Evolutionary conservation across 2,113 vertebrate genomes (phyloP), one percentile per base, ranked within the genome.

Genomic region (Propithecus coquereli): DNA sequence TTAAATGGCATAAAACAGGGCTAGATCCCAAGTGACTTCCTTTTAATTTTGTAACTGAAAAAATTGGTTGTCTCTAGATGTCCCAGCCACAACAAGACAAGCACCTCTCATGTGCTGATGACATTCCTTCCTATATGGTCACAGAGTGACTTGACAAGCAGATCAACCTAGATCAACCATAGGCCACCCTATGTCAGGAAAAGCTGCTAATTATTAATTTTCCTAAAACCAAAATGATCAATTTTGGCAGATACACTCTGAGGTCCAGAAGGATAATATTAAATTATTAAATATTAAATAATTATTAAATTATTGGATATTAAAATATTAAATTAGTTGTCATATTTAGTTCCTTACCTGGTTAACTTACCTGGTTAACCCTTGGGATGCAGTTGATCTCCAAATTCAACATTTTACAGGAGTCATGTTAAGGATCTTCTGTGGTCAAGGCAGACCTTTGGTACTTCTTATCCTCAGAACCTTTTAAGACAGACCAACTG

Each of bases 41-140:
- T 91, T 96, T 96, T 94, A 96, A 95, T 95, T 96, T 91, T 92
- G 81, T 94, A 94, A 93, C 74, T 77, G 80, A 93, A 87, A 23
- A 95, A 96, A 95, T 20, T 80, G 85, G 23, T 77, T 96, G 68
- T 87, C 79, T 93, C 87, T 65, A 43, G n/a, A 47, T 93, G 76
- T 95, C 66, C 77, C 25, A 85, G 45, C 54, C 73, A 59, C 5
- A 61, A 37, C 22, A 88, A 79, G 57, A 89, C 40, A 83, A 50
- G 50, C 7, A 37, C n/a, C 45, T 90, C 70, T 84, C 52, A 8
- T 14, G 47, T 87, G 80, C 59, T 82, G 86, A 94, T 90, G 74
- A 93, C 63, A 37, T 83, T 40, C 17, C 27, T 87, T 94, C 54
- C 59, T 90, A 4, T 61, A 13, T 27, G 70, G 65, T 90, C 77